Evolutionary conservation across 2,888 invertebrate species (phyloP).

Genomic region (Crematogaster levior): DNA sequence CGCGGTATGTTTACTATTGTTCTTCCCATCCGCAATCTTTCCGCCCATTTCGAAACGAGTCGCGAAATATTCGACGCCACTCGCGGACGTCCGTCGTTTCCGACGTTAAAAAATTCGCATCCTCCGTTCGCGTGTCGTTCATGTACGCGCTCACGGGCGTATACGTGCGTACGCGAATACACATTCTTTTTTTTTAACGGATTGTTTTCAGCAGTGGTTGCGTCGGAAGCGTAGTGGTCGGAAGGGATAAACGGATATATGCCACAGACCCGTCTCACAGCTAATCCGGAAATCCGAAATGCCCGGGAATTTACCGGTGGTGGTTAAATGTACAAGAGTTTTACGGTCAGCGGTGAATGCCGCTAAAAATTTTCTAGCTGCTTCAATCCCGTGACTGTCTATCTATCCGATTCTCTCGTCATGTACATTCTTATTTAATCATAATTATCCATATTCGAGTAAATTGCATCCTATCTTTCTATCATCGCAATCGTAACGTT

Average conservation of each 20-base stretch:
- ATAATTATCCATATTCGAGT: neutral
- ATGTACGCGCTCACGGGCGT: neutral
- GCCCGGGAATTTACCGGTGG: constrained; percentile 56
- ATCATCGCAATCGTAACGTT: neutral
- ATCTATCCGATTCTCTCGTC: constrained; percentile 11
- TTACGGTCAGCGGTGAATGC: constrained; percentile 45
- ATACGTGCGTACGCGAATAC: no score
- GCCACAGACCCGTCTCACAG: constrained; percentile 27
- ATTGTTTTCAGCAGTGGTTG: constrained; percentile 31
- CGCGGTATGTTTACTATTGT: constrained; percentile 47
- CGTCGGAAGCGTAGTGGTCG: constrained; percentile 52
- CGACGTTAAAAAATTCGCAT: constrained; percentile 44
- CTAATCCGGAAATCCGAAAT: constrained; percentile 72
- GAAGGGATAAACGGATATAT: constrained; percentile 53
- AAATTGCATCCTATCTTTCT: neutral
- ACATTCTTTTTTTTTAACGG: constrained; percentile 20
- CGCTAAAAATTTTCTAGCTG: constrained; percentile 44
- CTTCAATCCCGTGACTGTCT: constrained; percentile 9
- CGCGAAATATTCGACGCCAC: constrained; percentile 47
- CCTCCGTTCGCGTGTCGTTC: neutral
- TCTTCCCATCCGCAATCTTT: constrained; percentile 41
- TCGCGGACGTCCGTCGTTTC: constrained; percentile 19
- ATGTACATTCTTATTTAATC: neutral
- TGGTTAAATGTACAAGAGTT: constrained; percentile 54
- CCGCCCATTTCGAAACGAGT: constrained; percentile 43